Evolutionary conservation across 2,797 vertebrate genomes (phyloP).

Genomic region (Anguilla pacifica): DNA sequence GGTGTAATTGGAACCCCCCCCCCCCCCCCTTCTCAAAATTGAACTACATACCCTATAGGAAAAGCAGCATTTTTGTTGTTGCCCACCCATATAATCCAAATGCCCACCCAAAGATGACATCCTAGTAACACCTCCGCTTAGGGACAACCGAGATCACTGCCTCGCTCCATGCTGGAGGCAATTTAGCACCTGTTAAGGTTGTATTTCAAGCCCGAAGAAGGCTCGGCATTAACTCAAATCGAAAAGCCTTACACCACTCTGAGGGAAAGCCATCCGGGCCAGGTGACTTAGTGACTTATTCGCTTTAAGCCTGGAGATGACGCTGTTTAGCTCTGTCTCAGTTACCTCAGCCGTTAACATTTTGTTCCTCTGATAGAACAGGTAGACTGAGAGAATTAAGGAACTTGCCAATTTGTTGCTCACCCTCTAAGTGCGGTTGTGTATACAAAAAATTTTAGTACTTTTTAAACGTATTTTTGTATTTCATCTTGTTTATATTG

Average conservation of each 20-base stretch:
- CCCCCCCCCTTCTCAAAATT: too few species aligned
- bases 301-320: too few species aligned
- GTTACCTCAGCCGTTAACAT: too few species aligned
- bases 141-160: not conserved
- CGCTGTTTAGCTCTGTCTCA: too few species aligned
- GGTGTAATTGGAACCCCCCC: too few species aligned
- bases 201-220: not conserved
- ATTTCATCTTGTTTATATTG: slow-evolving; percentile 2
- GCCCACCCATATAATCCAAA: too few species aligned
- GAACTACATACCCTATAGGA: too few species aligned
- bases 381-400: not conserved
- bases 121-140: too few species aligned
- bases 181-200: not conserved
- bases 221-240: not conserved
- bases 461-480: not conserved
- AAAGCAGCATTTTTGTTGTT: too few species aligned
- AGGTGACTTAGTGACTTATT: too few species aligned
- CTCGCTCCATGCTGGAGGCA: not conserved
- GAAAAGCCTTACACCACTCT: not conserved
- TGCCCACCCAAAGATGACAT: too few species aligned
- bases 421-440: not conserved
- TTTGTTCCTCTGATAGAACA: too few species aligned
- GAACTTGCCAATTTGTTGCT: not conserved
- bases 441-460: not conserved
- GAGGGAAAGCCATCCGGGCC: not conserved